Base-by-base conservation (phyloP, 2,888 invertebrate species). In the Dorcus hopei region DNA sequence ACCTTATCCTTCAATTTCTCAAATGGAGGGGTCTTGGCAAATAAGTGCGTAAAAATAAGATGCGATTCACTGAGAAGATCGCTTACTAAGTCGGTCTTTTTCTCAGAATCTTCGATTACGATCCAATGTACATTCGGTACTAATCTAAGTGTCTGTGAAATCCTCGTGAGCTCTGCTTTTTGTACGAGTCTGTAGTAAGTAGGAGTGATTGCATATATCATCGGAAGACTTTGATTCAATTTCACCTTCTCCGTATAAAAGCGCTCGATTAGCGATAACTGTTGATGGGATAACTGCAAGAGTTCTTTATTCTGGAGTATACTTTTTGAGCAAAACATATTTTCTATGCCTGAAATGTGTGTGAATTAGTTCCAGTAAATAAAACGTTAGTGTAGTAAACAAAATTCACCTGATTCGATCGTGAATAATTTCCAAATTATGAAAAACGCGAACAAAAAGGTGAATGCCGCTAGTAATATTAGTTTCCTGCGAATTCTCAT, bases 41-140 rank as follows among this genome's bases (percentile, higher is more conserved):
- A 81, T n/a, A 93, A 77, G 70, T 84, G 83, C 0, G 88, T 88
- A 58, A 83, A 83, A 48, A 85, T 62, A 9, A 78, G 62, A 56
- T 69, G 71, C 2, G 89, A 87, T 38, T 87, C 85, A 55, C 81
- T 80, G 11, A 97, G 79, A 38, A 96, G 81, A 66, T 88, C 87
- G 4, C 82, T 81, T 0, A 97, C 95, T 57, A 95, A 80, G 47
- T 80, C 77, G 0, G 90, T 89, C 74, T 87, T 91, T 5, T 78
- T 77, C 4, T 82, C 81, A 0, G 93, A 82, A 79, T 97, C 97
- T 79, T 97, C 97, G 9, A 97, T 84, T 19, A 97, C 80, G 63
- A 97, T 89, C 97, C 97, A 97, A 75, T 96, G 93, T 54, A 97
- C 83, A 76, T 93, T 92, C 60, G 91, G 90, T 57, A 96, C 88